phyloP scores from a whole-genome alignment of 2,888 invertebrate species.

The Drosophila mayaguana region DNA sequence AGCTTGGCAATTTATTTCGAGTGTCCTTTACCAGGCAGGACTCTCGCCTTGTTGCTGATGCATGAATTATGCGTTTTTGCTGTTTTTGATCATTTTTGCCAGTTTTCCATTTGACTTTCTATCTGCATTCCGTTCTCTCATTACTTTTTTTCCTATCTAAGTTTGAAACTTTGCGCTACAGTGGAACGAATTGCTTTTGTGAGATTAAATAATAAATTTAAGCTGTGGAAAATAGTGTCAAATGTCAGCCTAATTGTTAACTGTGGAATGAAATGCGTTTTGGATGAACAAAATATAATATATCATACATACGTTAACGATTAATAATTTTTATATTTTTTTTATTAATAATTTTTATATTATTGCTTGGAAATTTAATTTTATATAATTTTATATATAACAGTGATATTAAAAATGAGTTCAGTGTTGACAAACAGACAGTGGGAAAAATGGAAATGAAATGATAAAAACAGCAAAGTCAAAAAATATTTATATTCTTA shows the following conservation, averaged over 20 bases:
- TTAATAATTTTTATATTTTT: too few relatives aligned
- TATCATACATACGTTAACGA: too few relatives aligned
- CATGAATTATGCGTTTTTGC: constrained; percentile 79
- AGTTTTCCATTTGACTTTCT: constrained; percentile 33
- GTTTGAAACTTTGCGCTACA: constrained; percentile 56
- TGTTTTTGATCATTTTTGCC: constrained; percentile 79
- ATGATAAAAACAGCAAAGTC: too few relatives aligned
- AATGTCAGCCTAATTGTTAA: too few relatives aligned
- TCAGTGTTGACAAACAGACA: too few relatives aligned
- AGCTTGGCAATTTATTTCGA: constrained; percentile 66
- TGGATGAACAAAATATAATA: neutral
- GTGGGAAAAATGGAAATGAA: too few relatives aligned
- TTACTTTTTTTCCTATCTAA: constrained; percentile 21
- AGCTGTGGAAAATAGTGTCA: neutral
- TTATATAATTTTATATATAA: neutral
- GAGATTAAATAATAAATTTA: neutral
- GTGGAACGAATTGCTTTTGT: constrained; percentile 24
- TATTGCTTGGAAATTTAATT: too few relatives aligned
- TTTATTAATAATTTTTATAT: too few relatives aligned
- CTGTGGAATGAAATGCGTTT: neutral
- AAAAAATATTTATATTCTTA: too few relatives aligned
- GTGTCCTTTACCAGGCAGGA: constrained; percentile 54
- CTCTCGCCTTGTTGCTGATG: constrained; percentile 66
- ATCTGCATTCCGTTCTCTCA: constrained; percentile 15
- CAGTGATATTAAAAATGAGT: neutral